Evolutionary conservation across 2,888 invertebrate genomes (phyloP), one percentile per base, ranked within the genome.

Genomic region (Aspidiotus destructor): DNA sequence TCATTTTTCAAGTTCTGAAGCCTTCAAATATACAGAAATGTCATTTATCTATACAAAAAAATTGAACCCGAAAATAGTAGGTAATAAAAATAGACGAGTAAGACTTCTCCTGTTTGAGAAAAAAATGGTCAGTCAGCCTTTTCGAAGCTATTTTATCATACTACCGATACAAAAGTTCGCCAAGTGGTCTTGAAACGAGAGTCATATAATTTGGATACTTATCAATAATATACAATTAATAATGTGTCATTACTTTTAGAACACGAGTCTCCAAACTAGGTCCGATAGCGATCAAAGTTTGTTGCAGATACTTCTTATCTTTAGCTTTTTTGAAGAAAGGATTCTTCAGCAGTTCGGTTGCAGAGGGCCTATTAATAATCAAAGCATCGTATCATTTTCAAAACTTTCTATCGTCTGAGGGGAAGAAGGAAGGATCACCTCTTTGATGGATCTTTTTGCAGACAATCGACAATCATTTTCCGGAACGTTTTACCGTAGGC

Each of bases 301-400:
- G 88, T 71, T 89, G 88, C 55, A 94, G 80, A 79, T 91, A 92
- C 76, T 88, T 90, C 76, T 88, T 88, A 77, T 93, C 93, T 78
- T 97, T 98, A 10, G 96, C 92, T 79, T 98, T 98, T 77, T 92
- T 95, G 80, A 99, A 97, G 79, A 99, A 99, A 3, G 94, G 92
- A 79, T 98, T 93, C 78, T 97, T 98, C 69, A 99, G 80, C 62
- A 99, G 80, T 78, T 98, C 97, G 52, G 91, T 89, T 16, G 99
- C 97, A 0, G 96, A 90, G 8, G 98, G 97, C 74, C 87, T 81
- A 71, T 61, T 75, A 76, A 62, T 54, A 63, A 60, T 68, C 71
- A 44, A 17, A 61, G 62, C n/a, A 61, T 57, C 15, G 13, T 52
- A 52, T 41, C 16, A 48, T 48, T n/a, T 11, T 40, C 13, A 41